Percentiles rank a stretch among this genome's conserved stretches.
These are phyloP conservation scores for Apodemia zela DNA, from an alignment of 2,888 invertebrate genomes.

Conservation along the genomic window DNA sequence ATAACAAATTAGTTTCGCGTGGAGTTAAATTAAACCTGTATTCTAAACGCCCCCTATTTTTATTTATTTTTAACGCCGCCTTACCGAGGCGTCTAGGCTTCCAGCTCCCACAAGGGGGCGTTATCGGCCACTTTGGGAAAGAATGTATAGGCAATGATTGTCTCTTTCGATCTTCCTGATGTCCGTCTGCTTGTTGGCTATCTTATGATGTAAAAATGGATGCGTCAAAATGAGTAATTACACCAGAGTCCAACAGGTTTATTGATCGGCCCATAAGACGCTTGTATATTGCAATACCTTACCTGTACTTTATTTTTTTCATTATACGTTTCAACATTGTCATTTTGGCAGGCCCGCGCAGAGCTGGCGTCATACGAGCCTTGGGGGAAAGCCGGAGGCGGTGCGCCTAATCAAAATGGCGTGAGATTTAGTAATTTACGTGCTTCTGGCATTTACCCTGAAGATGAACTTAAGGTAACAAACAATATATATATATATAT, in stretches of 20 bases:
- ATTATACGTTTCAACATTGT: neutral
- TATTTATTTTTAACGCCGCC: too few relatives aligned
- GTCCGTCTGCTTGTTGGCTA: too few relatives aligned
- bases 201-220: too few relatives aligned
- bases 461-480: conserved; percentile 70
- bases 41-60: too few relatives aligned
- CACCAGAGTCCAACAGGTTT: neutral
- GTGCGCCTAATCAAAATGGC: conserved; percentile 83
- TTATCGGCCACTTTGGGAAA: too few relatives aligned
- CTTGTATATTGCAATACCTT: neutral
- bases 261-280: neutral
- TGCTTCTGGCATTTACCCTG: conserved; percentile 83
- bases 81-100: too few relatives aligned
- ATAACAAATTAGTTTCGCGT: too few relatives aligned
- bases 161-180: too few relatives aligned
- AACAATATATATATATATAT: neutral
- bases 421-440: conserved; percentile 85
- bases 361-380: conserved; percentile 88
- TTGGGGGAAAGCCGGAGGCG: conserved; percentile 88
- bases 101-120: too few relatives aligned
- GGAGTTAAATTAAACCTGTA: too few relatives aligned
- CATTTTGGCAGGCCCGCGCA: conserved; percentile 77
- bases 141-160: too few relatives aligned
- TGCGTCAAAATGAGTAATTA: too few relatives aligned
- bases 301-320: neutral